Base-by-base conservation (phyloP, 2,888 invertebrate genomes). In the Xanthia togata region DNA sequence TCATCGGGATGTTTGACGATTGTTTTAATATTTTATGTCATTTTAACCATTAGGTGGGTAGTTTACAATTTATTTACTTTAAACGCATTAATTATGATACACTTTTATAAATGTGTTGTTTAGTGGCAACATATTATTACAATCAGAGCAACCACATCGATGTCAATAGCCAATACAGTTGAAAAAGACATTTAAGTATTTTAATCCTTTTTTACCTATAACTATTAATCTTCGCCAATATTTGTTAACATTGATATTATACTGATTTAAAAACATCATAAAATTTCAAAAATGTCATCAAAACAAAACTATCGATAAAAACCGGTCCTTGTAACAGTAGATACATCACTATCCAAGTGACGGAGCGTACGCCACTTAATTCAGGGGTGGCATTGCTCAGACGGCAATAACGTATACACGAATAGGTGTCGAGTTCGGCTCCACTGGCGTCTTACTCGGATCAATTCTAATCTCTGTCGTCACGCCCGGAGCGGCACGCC, bases 391-490 rank as follows among this genome's bases (percentile, higher is more conserved):
- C 93, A 90, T 90, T 92, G 92, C 92, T 94, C 93, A 93, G 93
- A 93, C 93, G 90, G 91, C 91, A 93, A 93, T 93, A 93, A 92
- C 90, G 92, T 93, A 90, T 90, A 93, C 92, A 90, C 91, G 91
- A 93, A 91, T 93, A 93, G 92, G 92, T 93, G 93, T 92, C 91
- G 91, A 90, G 89, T 84, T 81, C 85, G 75, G 87, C 87, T 88
- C 83, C 86, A 78, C 84, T 84, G 89, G 89, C 91, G 92, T 91
- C 91, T 93, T 93, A 90, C 86, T 92, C 89, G 93, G 94, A 94
- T 94, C 94, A 94, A 94, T 94, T 92, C 91, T 93, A 93, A 94
- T 93, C 94, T 93, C 89, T 91, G 91, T 90, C 93, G 93, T 93
- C 93, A 93, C 91, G 91, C 91, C 89, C 88, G 85, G 82, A 80